Conservation (phyloP, 2,113 vertebrate genomes). For the Herpetotheres cachinnans region DNA sequence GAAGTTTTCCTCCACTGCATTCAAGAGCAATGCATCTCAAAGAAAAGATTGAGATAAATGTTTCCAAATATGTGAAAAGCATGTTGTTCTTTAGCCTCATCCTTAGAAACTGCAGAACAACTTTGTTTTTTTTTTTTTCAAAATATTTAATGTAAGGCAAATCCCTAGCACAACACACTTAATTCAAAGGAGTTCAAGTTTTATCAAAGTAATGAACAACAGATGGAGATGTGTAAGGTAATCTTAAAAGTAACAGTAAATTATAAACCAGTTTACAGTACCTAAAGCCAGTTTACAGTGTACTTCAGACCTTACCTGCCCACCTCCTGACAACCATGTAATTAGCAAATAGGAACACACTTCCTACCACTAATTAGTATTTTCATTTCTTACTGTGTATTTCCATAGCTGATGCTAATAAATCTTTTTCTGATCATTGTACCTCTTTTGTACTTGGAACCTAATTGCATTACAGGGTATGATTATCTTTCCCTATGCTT, state of each 20-base stretch:
- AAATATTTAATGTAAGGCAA: not conserved
- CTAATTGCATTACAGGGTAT: not conserved
- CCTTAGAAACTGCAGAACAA: not conserved
- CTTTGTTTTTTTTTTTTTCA: not conserved
- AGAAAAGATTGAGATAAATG: not conserved
- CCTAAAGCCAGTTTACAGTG: not conserved
- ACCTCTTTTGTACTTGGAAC: not conserved
- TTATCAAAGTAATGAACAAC: not conserved
- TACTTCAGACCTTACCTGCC: not conserved
- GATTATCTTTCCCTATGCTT: not conserved
- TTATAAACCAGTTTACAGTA: not conserved
- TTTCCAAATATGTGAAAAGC: not conserved
- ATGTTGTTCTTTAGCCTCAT: not conserved
- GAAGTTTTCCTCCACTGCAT: not conserved
- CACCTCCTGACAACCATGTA: not conserved
- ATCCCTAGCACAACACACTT: not conserved
- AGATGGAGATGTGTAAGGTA: not conserved
- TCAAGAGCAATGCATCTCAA: not conserved
- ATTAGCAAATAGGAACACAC: not conserved
- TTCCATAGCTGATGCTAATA: not conserved
- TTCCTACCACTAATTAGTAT: not conserved
- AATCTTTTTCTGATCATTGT: not conserved
- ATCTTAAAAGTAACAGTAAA: not conserved
- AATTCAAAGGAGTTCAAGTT: not conserved
- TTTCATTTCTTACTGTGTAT: not conserved